Evolutionary conservation across 2,888 invertebrate species (phyloP), one percentile per base, ranked within the genome.

Genomic region (Encarsia formosa): DNA sequence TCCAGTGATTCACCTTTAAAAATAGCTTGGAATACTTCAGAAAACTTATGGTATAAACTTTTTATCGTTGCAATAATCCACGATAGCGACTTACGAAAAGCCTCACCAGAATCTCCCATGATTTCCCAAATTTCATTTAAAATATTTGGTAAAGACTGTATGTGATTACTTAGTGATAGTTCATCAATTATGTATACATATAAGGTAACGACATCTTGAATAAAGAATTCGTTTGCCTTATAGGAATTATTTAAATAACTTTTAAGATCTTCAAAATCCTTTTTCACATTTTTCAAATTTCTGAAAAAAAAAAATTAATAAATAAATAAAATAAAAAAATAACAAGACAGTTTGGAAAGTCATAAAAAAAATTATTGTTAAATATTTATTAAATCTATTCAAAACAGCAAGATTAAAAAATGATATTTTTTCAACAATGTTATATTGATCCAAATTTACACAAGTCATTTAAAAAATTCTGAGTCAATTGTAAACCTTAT

Each of bases 81-180:
- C 0, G 84, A 74, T 9, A 91, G 75, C 59, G 88, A 88, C 58
- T 87, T 83, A 40, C 87, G 83, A 18, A 91, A 81, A 0, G 88
- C 88, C 59, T 85, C 80, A 8, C 89, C 89, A 0, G 90, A 89
- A 47, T 89, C 88, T 0, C 90, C 91, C 87, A 91, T 87, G 62
- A 88, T 83, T 5, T 87, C 87, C 87, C 88, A 89, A 65, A 91
- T 80, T 70, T 91, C 91, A 41, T 85, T 86, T 0, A 91, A 79
- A 20, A 91, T 87, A 40, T 86, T 87, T 0, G 91, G 91, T 44
- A 91, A 67, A 1, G 86, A 85, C 62, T 89, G 85, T 60, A 91
- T 81, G 67, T 89, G 88, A 54, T 85, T 83, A 52, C 85, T 78
- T 40, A 90, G 79, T 0, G 90, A 85, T 68, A 91, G 77, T 68